Evolutionary conservation across 2,113 vertebrate genomes (phyloP), one percentile per base, ranked within the genome.

Genomic region (Narcine bancroftii): DNA sequence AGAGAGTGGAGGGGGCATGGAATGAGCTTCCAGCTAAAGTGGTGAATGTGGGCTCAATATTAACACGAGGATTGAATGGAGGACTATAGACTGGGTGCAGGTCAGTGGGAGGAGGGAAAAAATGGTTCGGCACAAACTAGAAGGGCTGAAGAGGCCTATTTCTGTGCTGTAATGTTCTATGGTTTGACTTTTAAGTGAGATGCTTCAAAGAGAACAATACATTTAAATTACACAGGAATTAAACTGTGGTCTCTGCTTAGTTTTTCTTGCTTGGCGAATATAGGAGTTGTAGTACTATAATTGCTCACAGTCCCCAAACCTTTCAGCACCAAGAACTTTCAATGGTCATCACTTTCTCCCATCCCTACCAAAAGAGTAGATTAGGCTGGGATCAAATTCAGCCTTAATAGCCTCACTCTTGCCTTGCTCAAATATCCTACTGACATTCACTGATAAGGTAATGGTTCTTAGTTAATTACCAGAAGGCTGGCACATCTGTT

Each of bases 391-490:
- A 36, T 87, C 81, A 87, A 56, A 87, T 10, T 87, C 56, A 36
- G n/a, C n/a, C 36, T 56, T n/a, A 75, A 75, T 75, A 75, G 17
- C 77, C 81, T n/a, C 33, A n/a, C 81, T n/a, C 29, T 39, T 75
- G 72, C 33, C n/a, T 13, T 87, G 81, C 53, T 87, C 53, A 60
- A 87, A 63, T 87, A 36, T 4, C 53, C 81, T 63, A n/a, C 53
- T 19, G 50, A 85, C 50, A 85, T 13, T 85, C 81, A 56, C 81
- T 87, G 53, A 17, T n/a, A 87, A 87, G 53, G n/a, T 87, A 36
- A 60, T 87, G 81, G 81, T 60, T 60, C 81, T 60, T 87, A n/a
- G 81, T 42, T n/a, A 60, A 87, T 87, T 87, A 87, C 53, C 81
- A 56, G 53, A 87, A 87, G 56, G 81, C 81, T 87, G 81, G 13